phyloP scores from a whole-genome alignment of 2,888 invertebrate species.

The Sinhomidia bicolor region DNA sequence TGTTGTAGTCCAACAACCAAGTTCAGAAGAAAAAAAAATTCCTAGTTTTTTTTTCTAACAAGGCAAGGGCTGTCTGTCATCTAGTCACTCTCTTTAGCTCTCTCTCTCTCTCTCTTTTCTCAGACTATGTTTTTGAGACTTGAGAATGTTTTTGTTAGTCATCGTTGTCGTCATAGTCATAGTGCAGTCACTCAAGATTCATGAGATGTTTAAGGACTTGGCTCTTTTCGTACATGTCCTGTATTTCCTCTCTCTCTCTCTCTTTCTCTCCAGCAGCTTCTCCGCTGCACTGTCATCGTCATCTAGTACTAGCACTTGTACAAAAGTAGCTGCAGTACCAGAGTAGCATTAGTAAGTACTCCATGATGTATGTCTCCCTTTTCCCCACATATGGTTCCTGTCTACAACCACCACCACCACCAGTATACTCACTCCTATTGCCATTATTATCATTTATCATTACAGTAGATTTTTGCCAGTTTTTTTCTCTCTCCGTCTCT shows the following conservation, averaged over 20 bases:
- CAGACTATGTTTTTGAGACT: neutral
- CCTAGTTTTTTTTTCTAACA: neutral
- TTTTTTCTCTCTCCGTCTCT: conserved; percentile 3
- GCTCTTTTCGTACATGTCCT: conserved; percentile 25
- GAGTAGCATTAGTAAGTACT: conserved; percentile 38
- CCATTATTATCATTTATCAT: neutral
- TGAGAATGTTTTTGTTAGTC: conserved; percentile 1
- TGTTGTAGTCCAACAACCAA: neutral
- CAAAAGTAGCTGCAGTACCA: neutral
- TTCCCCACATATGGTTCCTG: conserved; percentile 36
- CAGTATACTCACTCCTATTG: neutral
- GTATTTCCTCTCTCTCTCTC: neutral
- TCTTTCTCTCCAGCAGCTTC: neutral
- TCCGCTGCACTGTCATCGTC: too few species aligned
- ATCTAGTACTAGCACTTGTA: conserved; percentile 15
- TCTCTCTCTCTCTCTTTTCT: conserved; percentile 2
- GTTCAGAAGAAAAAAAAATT: neutral
- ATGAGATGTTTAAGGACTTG: conserved; percentile 69
- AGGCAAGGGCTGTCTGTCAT: conserved; percentile 39
- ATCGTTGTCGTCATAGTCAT: neutral
- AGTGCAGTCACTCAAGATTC: conserved; percentile 70
- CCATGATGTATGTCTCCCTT: conserved; percentile 39
- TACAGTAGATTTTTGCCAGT: conserved; percentile 10
- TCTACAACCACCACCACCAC: neutral
- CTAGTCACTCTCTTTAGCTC: conserved; percentile 5